Base-by-base conservation (phyloP, 2,888 invertebrate genomes). In the Cantharis flavilabris region DNA sequence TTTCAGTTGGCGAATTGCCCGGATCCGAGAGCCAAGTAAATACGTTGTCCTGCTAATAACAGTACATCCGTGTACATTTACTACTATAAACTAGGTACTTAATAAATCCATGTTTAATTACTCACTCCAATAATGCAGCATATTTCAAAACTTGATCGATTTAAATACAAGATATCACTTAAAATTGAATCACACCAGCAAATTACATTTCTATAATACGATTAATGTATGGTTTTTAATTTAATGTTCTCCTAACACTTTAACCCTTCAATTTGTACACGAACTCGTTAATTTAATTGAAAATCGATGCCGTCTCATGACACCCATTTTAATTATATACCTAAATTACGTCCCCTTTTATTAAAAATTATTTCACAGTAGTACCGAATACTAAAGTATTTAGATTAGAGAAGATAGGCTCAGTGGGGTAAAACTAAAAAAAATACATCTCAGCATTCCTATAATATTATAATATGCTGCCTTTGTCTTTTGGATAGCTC, bases 1-100 rank as follows among this genome's bases (percentile, higher is more conserved):
- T 80, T 80, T 76, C 72, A 78, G 74, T 78, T 80, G 80, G 80
- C 76, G 62, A 69, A 33, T 70, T 80, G 80, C 80, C 80, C 80
- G 76, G 64, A 74, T 78, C 76, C 76, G 76, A 72, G 76, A 76
- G 80, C 78, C 80, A 72, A 75, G 74, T 78, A 78, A 80, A 67
- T 67, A 67, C 18, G 26, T 67, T 49, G 49, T 49, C 49, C 49
- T 49, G 49, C 49, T 49, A 49, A 49, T 49, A 49, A 49, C 49
- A 49, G 49, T 49, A 49, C 49, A 49, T 49, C 49, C 49, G 49
- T 49, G 49, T 49, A 49, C 49, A 49, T 49, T 49, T n/a, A 49
- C 49, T 49, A 49, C 49, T n/a, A 49, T 49, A 49, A 49, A 49
- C 49, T 49, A 49, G 49, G 49, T 49, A 49, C 13, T n/a, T 49